Evolutionary conservation across 2,797 vertebrate species (phyloP).

Genomic region (Natrix natrix): DNA sequence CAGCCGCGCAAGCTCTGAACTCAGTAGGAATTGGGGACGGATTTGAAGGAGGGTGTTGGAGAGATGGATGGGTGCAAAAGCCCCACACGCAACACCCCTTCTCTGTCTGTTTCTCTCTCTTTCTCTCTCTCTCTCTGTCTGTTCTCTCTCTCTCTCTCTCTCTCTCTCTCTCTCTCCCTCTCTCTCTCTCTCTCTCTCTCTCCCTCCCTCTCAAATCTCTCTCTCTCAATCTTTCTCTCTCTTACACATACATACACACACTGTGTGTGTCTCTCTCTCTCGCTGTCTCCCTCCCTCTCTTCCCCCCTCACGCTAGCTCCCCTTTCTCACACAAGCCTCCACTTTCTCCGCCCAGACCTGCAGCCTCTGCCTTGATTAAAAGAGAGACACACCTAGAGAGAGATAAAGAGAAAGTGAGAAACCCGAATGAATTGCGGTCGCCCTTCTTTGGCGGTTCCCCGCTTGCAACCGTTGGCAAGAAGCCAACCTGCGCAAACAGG

Average conservation of each 20-base stretch:
- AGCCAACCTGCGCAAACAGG: background rate
- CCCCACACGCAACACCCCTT: background rate
- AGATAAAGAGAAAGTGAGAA: background rate
- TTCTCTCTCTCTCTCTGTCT: too few relatives aligned
- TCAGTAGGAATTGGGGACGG: background rate
- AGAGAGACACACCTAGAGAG: background rate
- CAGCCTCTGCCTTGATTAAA: constrained; percentile 11
- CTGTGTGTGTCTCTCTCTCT: too few relatives aligned
- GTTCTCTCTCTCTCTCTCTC: too few relatives aligned
- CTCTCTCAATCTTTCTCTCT: background rate
- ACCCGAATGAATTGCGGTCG: background rate
- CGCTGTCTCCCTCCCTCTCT: background rate
- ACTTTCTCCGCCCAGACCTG: constrained; percentile 56
- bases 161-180: background rate
- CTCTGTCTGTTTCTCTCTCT: too few relatives aligned
- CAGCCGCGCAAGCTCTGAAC: background rate
- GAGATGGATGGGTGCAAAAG: too few relatives aligned
- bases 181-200: too few relatives aligned
- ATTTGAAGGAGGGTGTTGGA: background rate
- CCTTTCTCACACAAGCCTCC: constrained; percentile 44
- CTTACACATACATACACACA: too few relatives aligned
- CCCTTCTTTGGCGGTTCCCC: background rate
- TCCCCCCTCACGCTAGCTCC: background rate
- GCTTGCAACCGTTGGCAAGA: too few relatives aligned
- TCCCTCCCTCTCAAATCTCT: background rate